Conservation (phyloP, 92 coral and sea anemone genomes). For the Bergia puertoricense region DNA sequence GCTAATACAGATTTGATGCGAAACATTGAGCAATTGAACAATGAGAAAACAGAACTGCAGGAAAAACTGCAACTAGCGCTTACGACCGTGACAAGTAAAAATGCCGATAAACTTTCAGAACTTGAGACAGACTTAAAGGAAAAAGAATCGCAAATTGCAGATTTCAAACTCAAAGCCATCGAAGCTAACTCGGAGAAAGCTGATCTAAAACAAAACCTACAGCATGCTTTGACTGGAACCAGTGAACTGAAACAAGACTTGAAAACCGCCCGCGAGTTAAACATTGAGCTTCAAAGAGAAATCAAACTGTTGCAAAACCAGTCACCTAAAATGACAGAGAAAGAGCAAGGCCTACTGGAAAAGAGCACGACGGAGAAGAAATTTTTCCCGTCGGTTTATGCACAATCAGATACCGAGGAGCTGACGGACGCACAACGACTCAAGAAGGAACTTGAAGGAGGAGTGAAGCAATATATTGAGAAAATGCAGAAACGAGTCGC, state of each 20-base stretch:
- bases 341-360: neutral
- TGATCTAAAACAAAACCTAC: slow-evolving; percentile 14
- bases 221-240: slow-evolving; percentile 18
- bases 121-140: slow-evolving; percentile 12
- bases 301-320: slow-evolving; percentile 11
- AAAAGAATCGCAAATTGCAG: slow-evolving; percentile 11
- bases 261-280: slow-evolving; percentile 20
- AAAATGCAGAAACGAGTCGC: slow-evolving; percentile 38
- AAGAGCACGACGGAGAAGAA: neutral
- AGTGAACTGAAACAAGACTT: slow-evolving; percentile 28
- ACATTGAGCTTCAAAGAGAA: slow-evolving; percentile 18
- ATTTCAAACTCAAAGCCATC: neutral
- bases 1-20: slow-evolving; percentile 14
- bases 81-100: neutral
- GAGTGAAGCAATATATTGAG: slow-evolving; percentile 32
- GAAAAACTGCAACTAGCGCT: slow-evolving; percentile 23
- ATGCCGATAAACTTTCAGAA: slow-evolving; percentile 9
- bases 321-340: neutral
- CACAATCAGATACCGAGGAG: slow-evolving; percentile 15
- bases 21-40: slow-evolving; percentile 26
- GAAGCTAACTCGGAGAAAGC: neutral
- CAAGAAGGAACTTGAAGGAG: slow-evolving; percentile 41
- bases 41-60: slow-evolving; percentile 14
- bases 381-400: slow-evolving; percentile 31
- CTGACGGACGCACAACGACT: slow-evolving; percentile 7